phyloP scores from a whole-genome alignment of 1,140 invertebrate genomes.

The Brachionus paranguensis region DNA sequence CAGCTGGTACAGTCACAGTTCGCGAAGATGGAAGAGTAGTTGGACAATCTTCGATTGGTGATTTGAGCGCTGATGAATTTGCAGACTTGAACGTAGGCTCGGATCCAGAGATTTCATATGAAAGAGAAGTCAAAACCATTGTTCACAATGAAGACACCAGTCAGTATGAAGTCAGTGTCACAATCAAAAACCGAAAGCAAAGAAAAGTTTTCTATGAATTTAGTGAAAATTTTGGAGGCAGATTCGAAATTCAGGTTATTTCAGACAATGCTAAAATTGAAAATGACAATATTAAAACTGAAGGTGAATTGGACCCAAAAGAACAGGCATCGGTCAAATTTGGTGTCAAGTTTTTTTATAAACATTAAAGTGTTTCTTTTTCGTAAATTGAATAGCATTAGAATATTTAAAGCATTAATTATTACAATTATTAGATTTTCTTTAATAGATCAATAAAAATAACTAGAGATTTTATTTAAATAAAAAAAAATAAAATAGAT shows the following conservation, averaged over 20 bases:
- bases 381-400: background rate
- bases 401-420: background rate
- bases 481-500: too few species aligned
- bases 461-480: too few species aligned
- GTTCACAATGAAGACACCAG: background rate
- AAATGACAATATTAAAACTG: background rate
- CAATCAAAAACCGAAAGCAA: background rate
- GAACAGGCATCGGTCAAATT: background rate
- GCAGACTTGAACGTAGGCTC: background rate
- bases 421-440: background rate
- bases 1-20: slow-evolving; percentile 3
- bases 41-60: background rate
- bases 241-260: background rate
- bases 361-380: background rate
- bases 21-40: slow-evolving; percentile 31
- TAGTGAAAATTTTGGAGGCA: background rate
- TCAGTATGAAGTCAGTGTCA: background rate
- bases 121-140: slow-evolving; percentile 5
- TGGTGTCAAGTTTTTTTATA: slow-evolving; percentile 10
- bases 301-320: background rate
- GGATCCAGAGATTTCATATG: slow-evolving; percentile 4
- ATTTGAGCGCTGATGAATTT: background rate
- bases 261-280: background rate
- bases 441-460: too few species aligned
- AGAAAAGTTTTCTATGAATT: background rate